Percentiles rank a stretch among this genome's conserved stretches.
Conservation (phyloP, 2,888 invertebrate species). For the Scaptomyza tumidula region DNA sequence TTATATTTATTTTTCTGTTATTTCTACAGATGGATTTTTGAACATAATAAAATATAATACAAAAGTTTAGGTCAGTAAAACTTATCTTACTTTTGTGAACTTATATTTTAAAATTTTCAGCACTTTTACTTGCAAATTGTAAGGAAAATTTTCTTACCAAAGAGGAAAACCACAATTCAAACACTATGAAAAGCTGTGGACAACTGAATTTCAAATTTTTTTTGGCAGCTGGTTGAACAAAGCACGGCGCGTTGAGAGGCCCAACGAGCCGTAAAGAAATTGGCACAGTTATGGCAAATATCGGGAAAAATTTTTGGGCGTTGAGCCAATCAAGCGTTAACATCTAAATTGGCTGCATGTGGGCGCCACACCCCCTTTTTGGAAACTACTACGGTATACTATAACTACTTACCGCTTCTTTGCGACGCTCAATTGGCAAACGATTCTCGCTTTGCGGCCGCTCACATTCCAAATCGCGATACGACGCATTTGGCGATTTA, state of each 20-base stretch:
- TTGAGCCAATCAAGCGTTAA: conserved; percentile 64
- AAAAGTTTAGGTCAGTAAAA: too few relatives aligned
- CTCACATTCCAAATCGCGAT: conserved; percentile 56
- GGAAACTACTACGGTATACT: not conserved
- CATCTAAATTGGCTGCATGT: conserved; percentile 42
- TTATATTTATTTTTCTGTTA: too few relatives aligned
- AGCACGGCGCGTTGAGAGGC: conserved; percentile 21
- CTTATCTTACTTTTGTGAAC: too few relatives aligned
- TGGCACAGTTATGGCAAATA: conserved; percentile 60
- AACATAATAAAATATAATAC: too few relatives aligned
- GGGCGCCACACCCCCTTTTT: conserved; percentile 13
- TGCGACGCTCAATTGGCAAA: conserved; percentile 59
- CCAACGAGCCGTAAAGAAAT: conserved; percentile 68
- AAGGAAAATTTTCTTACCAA: conserved; percentile 11
- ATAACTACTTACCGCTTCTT: conserved; percentile 51
- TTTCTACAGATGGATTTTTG: too few relatives aligned
- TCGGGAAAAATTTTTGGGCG: conserved; percentile 48
- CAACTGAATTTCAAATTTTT: conserved; percentile 44
- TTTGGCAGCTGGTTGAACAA: conserved; percentile 27
- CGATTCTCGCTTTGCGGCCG: conserved; percentile 77
- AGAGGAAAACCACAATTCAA: conserved; percentile 7
- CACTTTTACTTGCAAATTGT: too few relatives aligned
- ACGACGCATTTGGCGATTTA: conserved; percentile 71
- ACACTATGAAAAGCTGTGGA: conserved; percentile 36
- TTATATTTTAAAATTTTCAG: too few relatives aligned